phyloP scores from a whole-genome alignment of 2,113 vertebrate species.

The Calonectris borealis region DNA sequence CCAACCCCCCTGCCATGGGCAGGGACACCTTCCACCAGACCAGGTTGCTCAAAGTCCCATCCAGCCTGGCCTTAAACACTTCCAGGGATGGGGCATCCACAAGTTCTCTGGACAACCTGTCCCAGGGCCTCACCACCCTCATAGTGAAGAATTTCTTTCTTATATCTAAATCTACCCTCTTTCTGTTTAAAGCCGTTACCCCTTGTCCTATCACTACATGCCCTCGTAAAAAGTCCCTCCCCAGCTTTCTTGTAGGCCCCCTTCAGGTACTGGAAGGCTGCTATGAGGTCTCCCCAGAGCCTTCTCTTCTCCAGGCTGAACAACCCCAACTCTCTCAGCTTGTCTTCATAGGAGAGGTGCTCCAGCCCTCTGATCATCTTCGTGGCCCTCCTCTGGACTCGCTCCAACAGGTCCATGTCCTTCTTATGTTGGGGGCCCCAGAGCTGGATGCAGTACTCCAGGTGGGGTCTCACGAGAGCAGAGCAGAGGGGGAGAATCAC shows the following conservation, averaged over 20 bases:
- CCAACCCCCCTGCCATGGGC: not conserved
- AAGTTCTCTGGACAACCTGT: not conserved
- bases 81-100: not conserved
- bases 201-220: not conserved
- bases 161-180: not conserved
- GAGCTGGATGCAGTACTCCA: not conserved
- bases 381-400: not conserved
- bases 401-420: not conserved
- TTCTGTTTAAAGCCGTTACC: not conserved
- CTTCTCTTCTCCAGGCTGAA: not conserved
- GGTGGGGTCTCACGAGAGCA: not conserved
- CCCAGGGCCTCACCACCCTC: not conserved
- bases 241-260: not conserved
- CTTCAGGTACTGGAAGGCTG: not conserved
- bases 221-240: not conserved
- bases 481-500: not conserved
- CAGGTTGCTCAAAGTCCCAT: not conserved
- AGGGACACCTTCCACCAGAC: not conserved
- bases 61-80: not conserved
- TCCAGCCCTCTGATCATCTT: not conserved
- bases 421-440: not conserved
- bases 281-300: not conserved
- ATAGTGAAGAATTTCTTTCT: not conserved
- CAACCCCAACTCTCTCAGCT: not conserved
- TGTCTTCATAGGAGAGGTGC: not conserved